Evolutionary conservation across 2,888 invertebrate species (phyloP).

Genomic region (Caenorhabditis uteleia): DNA sequence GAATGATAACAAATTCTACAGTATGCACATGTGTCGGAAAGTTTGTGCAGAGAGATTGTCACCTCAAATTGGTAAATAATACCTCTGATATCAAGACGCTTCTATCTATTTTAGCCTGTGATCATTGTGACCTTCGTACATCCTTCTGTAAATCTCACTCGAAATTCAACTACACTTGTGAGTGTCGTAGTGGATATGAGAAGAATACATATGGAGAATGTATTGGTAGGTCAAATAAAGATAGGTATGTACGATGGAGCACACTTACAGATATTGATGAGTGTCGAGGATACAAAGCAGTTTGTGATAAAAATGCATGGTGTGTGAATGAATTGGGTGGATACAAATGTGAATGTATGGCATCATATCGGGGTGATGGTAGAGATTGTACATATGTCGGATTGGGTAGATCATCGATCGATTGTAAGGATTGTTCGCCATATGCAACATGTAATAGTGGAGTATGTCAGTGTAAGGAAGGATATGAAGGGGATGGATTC

Average conservation of each 20-base stretch:
- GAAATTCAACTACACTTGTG: slow-evolving; percentile 66
- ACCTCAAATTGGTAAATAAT: slow-evolving; percentile 64
- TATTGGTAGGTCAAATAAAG: slow-evolving; percentile 45
- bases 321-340: slow-evolving; percentile 61
- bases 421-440: slow-evolving; percentile 58
- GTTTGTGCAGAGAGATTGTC: slow-evolving; percentile 62
- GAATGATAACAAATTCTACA: slow-evolving; percentile 66
- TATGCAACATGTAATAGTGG: slow-evolving; percentile 56
- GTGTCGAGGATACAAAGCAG: slow-evolving; percentile 51
- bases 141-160: slow-evolving; percentile 60
- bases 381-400: slow-evolving; percentile 62
- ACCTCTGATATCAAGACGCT: no score
- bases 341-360: slow-evolving; percentile 61
- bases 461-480: slow-evolving; percentile 63
- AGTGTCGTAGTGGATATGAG: slow-evolving; percentile 59
- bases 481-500: slow-evolving; percentile 63
- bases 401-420: slow-evolving; percentile 55
- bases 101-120: slow-evolving; percentile 45
- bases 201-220: slow-evolving; percentile 59
- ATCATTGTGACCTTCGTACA: slow-evolving; percentile 61
- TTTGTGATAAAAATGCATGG: slow-evolving; percentile 62
- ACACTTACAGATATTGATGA: slow-evolving; percentile 61
- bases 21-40: slow-evolving; percentile 60
- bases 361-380: slow-evolving; percentile 61
- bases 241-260: no score